Evolutionary conservation across 2,888 invertebrate species (phyloP).

Genomic region (Xestia c-nigrum): DNA sequence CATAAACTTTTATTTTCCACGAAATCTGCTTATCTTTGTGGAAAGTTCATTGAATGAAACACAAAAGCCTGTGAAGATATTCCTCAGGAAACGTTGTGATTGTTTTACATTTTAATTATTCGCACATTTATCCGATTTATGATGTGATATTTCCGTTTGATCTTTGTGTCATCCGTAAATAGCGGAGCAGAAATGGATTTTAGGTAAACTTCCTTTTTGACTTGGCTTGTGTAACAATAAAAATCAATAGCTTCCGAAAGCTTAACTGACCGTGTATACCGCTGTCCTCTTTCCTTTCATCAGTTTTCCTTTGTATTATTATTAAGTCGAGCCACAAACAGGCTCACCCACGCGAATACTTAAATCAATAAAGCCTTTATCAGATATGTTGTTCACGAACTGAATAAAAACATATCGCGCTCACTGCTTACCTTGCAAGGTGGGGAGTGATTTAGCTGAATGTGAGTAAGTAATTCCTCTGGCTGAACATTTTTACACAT

Average conservation of each 20-base stretch:
- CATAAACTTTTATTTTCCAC: slow-evolving; percentile 37
- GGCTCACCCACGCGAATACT: slow-evolving; percentile 58
- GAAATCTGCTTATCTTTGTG: slow-evolving; percentile 38
- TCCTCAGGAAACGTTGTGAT: slow-evolving; percentile 20
- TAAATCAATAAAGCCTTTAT: slow-evolving; percentile 63
- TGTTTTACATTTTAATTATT: slow-evolving; percentile 39
- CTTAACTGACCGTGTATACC: slow-evolving; percentile 74
- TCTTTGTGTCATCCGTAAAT: slow-evolving; percentile 33
- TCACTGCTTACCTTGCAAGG: slow-evolving; percentile 21
- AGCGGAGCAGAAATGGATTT: slow-evolving; percentile 30
- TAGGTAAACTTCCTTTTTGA: slow-evolving; percentile 48
- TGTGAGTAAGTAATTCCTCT: slow-evolving; percentile 1
- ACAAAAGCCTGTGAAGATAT: slow-evolving; percentile 31
- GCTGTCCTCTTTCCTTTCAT: slow-evolving; percentile 69
- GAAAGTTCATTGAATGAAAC: slow-evolving; percentile 29
- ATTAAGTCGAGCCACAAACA: slow-evolving; percentile 69
- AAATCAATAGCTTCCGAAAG: slow-evolving; percentile 73
- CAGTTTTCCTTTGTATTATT: slow-evolving; percentile 72
- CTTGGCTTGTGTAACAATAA: slow-evolving; percentile 59
- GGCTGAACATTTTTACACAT: neutral
- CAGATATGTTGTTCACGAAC: slow-evolving; percentile 45
- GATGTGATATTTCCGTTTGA: slow-evolving; percentile 32
- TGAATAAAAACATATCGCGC: slow-evolving; percentile 32
- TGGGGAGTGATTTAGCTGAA: slow-evolving; percentile 13
- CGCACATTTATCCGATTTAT: slow-evolving; percentile 21